Evolutionary conservation across 2,797 vertebrate species (phyloP), one percentile per base, ranked within the genome.

Genomic region (Cynodonichthys magdalenae): DNA sequence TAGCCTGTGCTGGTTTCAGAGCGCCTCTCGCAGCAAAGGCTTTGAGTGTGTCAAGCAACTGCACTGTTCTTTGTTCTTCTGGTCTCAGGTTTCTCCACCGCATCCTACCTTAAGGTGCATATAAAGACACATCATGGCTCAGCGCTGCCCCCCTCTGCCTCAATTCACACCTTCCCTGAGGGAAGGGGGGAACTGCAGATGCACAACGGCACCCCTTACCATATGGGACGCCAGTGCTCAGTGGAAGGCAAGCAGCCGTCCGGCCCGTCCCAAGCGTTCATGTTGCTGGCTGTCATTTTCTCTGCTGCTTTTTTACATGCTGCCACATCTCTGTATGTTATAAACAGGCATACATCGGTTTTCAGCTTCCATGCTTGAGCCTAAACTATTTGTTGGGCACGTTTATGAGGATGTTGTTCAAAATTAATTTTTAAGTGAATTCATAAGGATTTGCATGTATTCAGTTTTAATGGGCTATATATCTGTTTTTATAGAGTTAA

Each of bases 101-200:
- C 98, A 85, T 99, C 98, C 95, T 99, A 99, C 95, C 97, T 99
- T 97, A 99, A 99, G 96, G 97, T 99, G 95, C 98, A 99, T 93
- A 95, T 98, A 96, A 99, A 99, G 98, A 97, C 95, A 91, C 97
- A 99, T 95, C 98, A 99, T 90, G 96, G 96, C 95, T 94, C 96
- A 92, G 93, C 90, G 76, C 87, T 92, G 75, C 88, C 92, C 79
- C 90, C 87, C 80, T 86, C 92, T 74, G 83, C 90, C 82, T 74
- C 92, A 85, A 83, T 91, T 81, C 92, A 93, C 86, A 93, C 95
- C 94, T 98, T 93, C 90, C 90, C 95, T 90, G 97, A 95, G 91
- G 94, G 95, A 87, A 94, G 95, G 94, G 88, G 88, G 80, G 96
- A 96, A 87, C 93, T 94, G 90, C 96, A 96, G 94, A 95, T 93